These are phyloP conservation scores for Fragum sueziense DNA, from an alignment of 2,888 invertebrate species.

Conservation along the genomic window DNA sequence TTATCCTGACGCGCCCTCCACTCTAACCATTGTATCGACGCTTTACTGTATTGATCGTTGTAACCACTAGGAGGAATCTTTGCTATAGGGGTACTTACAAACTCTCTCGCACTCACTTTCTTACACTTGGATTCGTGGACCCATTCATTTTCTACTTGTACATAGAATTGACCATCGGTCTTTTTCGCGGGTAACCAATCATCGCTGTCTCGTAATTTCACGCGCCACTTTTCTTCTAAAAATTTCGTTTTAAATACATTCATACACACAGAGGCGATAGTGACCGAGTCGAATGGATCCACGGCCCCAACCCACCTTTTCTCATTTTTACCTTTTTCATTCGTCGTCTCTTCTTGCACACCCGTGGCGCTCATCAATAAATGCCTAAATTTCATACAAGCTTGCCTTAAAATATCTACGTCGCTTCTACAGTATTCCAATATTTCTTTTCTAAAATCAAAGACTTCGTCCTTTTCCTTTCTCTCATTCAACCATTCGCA, in stretches of 20 bases:
- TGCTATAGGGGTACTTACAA: background rate
- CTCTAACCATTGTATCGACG: slow-evolving; percentile 20
- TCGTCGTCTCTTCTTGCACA: background rate
- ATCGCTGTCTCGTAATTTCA: slow-evolving; percentile 24
- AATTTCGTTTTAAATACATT: too few species aligned
- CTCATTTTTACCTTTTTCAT: slow-evolving; percentile 21
- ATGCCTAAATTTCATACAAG: slow-evolving; percentile 41
- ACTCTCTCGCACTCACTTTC: background rate
- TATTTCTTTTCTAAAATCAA: slow-evolving; percentile 38
- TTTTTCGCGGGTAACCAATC: slow-evolving; percentile 27
- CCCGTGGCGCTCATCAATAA: slow-evolving; percentile 31
- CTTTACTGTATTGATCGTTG: background rate
- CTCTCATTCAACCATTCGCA: slow-evolving; percentile 17
- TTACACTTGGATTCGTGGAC: background rate
- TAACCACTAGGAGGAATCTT: background rate
- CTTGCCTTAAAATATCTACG: too few species aligned
- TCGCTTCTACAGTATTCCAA: slow-evolving; percentile 30
- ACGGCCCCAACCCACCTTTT: slow-evolving; percentile 29
- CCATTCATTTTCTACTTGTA: slow-evolving; percentile 26
- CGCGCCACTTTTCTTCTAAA: slow-evolving; percentile 43
- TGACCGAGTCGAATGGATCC: too few species aligned
- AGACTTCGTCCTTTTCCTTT: slow-evolving; percentile 18
- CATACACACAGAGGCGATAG: too few species aligned
- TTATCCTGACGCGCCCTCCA: slow-evolving; percentile 12
- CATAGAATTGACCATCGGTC: slow-evolving; percentile 16